Evolutionary conservation across 2,888 invertebrate genomes (phyloP).

Genomic region (Idaea biselata): DNA sequence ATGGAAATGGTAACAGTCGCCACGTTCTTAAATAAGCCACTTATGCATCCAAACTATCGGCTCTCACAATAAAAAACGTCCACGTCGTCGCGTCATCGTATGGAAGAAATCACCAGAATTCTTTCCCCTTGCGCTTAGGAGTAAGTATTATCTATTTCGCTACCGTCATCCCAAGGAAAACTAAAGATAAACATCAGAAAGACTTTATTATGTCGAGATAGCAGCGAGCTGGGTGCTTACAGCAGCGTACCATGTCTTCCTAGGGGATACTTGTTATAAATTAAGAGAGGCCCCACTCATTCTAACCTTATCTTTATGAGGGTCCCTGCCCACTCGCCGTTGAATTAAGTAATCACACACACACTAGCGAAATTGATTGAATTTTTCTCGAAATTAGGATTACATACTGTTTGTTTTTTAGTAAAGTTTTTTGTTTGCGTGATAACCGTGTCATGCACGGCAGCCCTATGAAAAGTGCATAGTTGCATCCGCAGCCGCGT

Average conservation of each 20-base stretch:
- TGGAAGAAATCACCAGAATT: background rate
- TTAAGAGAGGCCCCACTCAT: constrained; percentile 65
- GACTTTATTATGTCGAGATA: constrained; percentile 47
- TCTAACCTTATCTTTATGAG: constrained; percentile 70
- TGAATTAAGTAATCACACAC: constrained; percentile 72
- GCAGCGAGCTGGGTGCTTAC: constrained; percentile 38
- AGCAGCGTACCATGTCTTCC: constrained; percentile 31
- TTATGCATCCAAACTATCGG: too few species aligned
- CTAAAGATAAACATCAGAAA: constrained; percentile 45
- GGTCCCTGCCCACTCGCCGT: constrained; percentile 65
- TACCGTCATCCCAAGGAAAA: constrained; percentile 31
- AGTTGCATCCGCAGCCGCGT: too few species aligned
- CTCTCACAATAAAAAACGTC: constrained; percentile 2
- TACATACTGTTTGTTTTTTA: too few species aligned
- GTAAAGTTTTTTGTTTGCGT: background rate
- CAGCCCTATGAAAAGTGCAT: background rate
- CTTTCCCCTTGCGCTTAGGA: background rate
- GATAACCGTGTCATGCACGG: background rate
- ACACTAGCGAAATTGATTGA: constrained; percentile 49
- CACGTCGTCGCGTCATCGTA: background rate
- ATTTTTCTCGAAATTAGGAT: constrained; percentile 17
- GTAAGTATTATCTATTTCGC: constrained; percentile 7
- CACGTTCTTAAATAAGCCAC: too few species aligned
- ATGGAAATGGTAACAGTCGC: too few species aligned
- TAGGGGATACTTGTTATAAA: constrained; percentile 63